A percentile compares a stretch with the other conserved stretches of the same genome.
These are phyloP conservation scores for Philopotamus ludificatus DNA, from an alignment of 1,140 invertebrate species.

Conservation along the genomic window DNA sequence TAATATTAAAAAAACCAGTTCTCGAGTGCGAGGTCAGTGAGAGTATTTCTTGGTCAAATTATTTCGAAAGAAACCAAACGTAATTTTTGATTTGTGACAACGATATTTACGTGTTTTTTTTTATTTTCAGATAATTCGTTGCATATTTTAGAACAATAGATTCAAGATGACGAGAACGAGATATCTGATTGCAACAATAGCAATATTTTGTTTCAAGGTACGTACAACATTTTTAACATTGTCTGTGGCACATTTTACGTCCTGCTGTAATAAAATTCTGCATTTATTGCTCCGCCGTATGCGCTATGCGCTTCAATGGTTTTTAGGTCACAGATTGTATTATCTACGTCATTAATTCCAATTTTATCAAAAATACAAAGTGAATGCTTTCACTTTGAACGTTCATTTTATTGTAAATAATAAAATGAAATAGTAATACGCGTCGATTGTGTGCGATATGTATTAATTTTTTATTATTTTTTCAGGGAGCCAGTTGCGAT, in stretches of 20 bases:
- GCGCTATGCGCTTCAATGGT: neutral
- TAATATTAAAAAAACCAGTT: too few relatives aligned
- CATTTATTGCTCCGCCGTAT: too few relatives aligned
- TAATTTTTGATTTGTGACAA: constrained; percentile 1
- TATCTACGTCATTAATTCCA: constrained; percentile 16
- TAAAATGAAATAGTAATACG: too few relatives aligned
- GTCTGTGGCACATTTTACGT: constrained; percentile 13
- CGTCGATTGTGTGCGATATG: neutral
- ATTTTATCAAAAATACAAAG: too few relatives aligned
- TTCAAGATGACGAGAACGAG: constrained; percentile 37
- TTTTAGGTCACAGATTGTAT: constrained; percentile 7
- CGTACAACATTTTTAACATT: constrained; percentile 16
- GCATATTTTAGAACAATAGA: constrained; percentile 14
- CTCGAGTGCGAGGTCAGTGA: too few relatives aligned
- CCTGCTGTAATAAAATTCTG: too few relatives aligned
- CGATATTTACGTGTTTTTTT: constrained; percentile 1
- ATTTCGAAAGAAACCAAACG: too few relatives aligned
- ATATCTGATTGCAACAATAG: constrained; percentile 36
- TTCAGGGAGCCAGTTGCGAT: constrained; percentile 71
- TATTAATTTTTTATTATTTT: constrained; percentile 43
- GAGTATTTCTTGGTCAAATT: too few relatives aligned
- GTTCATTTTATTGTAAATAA: too few relatives aligned
- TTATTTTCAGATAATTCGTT: constrained; percentile 33
- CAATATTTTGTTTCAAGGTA: constrained; percentile 36
- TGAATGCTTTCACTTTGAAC: too few relatives aligned